Conservation (phyloP, 2,113 vertebrate species). For the Apus apus region DNA sequence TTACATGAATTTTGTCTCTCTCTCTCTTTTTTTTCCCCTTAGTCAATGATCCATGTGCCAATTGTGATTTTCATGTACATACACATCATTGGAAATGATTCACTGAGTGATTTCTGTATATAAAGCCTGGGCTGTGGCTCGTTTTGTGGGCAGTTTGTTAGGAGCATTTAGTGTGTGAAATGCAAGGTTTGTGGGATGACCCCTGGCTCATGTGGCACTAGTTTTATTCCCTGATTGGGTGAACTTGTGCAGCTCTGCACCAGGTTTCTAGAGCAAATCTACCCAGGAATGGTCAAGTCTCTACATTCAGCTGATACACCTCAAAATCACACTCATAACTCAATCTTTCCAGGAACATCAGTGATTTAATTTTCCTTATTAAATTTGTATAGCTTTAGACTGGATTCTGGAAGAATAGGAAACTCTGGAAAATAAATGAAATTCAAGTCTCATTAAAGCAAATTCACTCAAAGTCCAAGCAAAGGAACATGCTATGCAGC, state of each 20-base stretch:
- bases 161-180: not conserved
- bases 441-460: not conserved
- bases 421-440: not conserved
- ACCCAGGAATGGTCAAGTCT: not conserved
- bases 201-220: not conserved
- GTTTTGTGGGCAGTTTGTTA: not conserved
- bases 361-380: not conserved
- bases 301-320: not conserved
- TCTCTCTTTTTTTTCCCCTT: not conserved
- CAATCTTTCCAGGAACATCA: not conserved
- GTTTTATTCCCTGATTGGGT: not conserved
- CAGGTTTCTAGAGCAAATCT: not conserved
- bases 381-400: not conserved
- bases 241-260: not conserved
- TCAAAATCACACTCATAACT: not conserved
- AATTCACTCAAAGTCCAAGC: not conserved
- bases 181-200: not conserved
- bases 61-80: not conserved
- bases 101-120: not conserved
- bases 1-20: conserved; percentile 8
- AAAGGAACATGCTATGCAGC: rapidly evolving
- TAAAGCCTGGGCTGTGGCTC: not conserved
- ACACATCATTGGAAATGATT: not conserved
- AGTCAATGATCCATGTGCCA: not conserved
- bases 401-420: not conserved